These are phyloP conservation scores for Scrobipalpa atriplicella DNA, from an alignment of 2,888 invertebrate genomes.

Conservation along the genomic window DNA sequence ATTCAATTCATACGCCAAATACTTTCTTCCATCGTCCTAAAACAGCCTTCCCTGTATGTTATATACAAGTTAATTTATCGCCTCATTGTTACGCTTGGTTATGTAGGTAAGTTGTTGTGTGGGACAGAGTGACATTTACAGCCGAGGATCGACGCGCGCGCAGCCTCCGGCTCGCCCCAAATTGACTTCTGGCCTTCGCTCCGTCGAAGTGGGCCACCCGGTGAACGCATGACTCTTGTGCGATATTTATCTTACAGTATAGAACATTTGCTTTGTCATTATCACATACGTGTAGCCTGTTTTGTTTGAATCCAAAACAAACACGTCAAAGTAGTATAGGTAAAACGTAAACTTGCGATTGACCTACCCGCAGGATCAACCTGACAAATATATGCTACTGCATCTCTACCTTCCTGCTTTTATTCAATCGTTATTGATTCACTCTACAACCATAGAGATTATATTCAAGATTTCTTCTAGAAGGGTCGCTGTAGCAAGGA, in stretches of 20 bases:
- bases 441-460: background rate
- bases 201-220: constrained; percentile 59
- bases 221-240: constrained; percentile 50
- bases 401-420: background rate
- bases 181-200: constrained; percentile 70
- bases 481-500: constrained; percentile 42
- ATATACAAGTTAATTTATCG: constrained; percentile 36
- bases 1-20: constrained; percentile 7
- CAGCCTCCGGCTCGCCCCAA: constrained; percentile 64
- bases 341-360: too few relatives aligned
- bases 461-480: constrained; percentile 39
- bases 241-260: constrained; percentile 30
- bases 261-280: constrained; percentile 38
- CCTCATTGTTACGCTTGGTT: constrained; percentile 44
- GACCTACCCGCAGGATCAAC: background rate
- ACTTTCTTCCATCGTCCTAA: constrained; percentile 10
- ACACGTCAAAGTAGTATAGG: too few relatives aligned
- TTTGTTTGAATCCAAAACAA: too few relatives aligned
- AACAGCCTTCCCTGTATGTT: constrained; percentile 33
- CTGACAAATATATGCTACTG: too few relatives aligned
- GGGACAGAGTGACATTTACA: constrained; percentile 71
- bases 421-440: background rate
- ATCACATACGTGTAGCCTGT: background rate
- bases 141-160: constrained; percentile 55
- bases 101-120: constrained; percentile 57